Evolutionary conservation across 2,113 vertebrate genomes (phyloP).

Genomic region (Halcyon senegalensis): DNA sequence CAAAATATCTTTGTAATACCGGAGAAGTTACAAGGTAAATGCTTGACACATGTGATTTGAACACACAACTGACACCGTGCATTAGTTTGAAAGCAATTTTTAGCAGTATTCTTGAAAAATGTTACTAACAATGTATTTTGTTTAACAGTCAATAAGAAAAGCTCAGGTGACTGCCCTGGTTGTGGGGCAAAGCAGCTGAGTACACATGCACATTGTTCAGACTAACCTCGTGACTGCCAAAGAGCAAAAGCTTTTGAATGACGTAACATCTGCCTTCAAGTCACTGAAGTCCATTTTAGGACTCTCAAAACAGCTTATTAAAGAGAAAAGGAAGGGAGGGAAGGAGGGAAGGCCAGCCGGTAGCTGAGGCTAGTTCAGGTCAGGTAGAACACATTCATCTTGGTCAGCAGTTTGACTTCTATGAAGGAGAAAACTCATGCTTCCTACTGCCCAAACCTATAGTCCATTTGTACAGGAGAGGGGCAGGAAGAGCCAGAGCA

Average conservation of each 20-base stretch:
- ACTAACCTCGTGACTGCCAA: neutral
- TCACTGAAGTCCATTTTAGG: slow-evolving; percentile 8
- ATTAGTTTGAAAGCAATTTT: neutral
- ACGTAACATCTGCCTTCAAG: neutral
- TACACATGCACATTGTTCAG: neutral
- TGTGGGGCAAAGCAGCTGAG: neutral
- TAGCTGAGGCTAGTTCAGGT: neutral
- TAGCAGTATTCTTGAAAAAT: neutral
- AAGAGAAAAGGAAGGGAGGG: neutral
- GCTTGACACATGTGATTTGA: neutral
- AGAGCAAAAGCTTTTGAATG: neutral
- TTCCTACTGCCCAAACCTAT: neutral
- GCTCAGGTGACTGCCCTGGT: neutral
- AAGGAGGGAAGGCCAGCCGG: rapidly evolving
- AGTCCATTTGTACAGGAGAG: neutral
- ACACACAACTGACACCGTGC: neutral
- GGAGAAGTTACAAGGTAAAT: neutral
- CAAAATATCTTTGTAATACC: neutral
- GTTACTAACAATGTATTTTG: neutral
- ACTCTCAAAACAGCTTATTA: neutral
- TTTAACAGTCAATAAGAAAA: neutral
- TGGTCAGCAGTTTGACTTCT: neutral
- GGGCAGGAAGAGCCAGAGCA: neutral
- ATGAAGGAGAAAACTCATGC: neutral
- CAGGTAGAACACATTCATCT: neutral